Evolutionary conservation across 2,888 invertebrate species (phyloP), one percentile per base, ranked within the genome.

Genomic region (Plusia festucae): DNA sequence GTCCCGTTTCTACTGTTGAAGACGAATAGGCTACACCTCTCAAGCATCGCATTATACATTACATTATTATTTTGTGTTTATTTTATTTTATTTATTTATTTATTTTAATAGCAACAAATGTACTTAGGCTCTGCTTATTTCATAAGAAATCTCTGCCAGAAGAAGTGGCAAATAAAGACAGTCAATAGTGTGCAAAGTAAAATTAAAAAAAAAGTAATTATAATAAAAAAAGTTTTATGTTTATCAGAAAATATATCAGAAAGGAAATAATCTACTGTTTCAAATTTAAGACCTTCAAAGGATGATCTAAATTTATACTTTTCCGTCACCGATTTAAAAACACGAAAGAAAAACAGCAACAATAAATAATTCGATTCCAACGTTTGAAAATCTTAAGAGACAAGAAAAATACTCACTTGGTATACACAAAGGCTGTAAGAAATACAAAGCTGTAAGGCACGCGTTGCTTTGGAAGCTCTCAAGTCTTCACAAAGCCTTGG

Each of bases 371-470:
- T 27, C 13, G 24, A 27, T 53, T 53, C n/a, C 22, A 53, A 20
- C 11, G 8, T 20, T 51, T 20, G 15, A 51, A 27, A 27, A 53
- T 7, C 15, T 53, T 24, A 13, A 53, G 53, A 53, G 24, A 53
- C 27, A 27, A 53, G n/a, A 53, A 53, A 53, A 53, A 53, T 53
- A 53, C 27, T 53, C 22, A 53, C 27, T 49, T 49, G n/a, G 46
- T 49, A 49, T 3, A 18, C 46, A 49, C 18, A 49, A 20, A 49
- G 18, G 18, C 27, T 53, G 53, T 53, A 27, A 32, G 30, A 53
- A 22, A 52, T 53, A 53, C 53, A 53, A 53, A 53, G 53, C 53
- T 32, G 53, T 18, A 27, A 53, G 53, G 53, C 30, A 53, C 15
- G 27, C n/a, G 30, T 30, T 16, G 53, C 32, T 30, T 53, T 32